These are phyloP conservation scores for Karalla daura DNA, from an alignment of 2,797 vertebrate species.

Conservation along the genomic window DNA sequence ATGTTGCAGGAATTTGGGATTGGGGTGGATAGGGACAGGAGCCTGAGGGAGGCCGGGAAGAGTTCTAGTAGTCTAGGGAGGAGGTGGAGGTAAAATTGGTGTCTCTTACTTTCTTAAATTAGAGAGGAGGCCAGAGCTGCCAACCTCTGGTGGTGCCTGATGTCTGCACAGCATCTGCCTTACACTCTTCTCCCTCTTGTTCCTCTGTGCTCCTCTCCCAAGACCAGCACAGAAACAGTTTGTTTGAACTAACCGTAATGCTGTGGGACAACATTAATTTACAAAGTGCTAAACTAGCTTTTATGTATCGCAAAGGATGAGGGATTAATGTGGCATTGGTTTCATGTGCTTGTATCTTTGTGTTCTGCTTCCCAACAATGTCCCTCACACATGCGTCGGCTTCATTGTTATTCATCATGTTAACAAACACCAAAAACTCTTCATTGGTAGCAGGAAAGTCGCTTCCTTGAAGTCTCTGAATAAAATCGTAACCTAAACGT, in stretches of 20 bases:
- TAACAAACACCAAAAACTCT: background rate
- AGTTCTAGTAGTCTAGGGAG: conserved; percentile 28
- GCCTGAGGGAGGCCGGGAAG: conserved; percentile 15
- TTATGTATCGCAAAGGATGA: conserved; percentile 6
- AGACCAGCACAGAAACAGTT: background rate
- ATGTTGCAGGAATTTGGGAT: too few relatives aligned
- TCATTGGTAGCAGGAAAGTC: background rate
- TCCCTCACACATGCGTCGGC: too few relatives aligned
- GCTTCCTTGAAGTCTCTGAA: too few relatives aligned
- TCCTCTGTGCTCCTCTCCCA: background rate
- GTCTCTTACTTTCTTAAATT: conserved; percentile 56
- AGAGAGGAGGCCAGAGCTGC: conserved; percentile 41
- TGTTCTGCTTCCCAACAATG: background rate
- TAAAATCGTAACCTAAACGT: too few relatives aligned
- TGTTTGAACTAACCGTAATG: background rate
- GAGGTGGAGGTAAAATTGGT: conserved; percentile 52
- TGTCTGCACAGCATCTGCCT: conserved; percentile 19
- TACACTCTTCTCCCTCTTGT: conserved; percentile 11
- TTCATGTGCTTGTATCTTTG: background rate
- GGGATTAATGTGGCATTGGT: background rate
- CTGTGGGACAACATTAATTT: background rate
- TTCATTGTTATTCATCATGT: background rate
- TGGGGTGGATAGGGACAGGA: conserved; percentile 8
- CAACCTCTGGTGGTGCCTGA: conserved; percentile 35
- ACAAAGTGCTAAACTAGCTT: conserved; percentile 1